A percentile compares a stretch with the other conserved stretches of the same genome.
Evolutionary conservation across 2,888 invertebrate genomes (phyloP).

Genomic region (Orthosia gracilis): DNA sequence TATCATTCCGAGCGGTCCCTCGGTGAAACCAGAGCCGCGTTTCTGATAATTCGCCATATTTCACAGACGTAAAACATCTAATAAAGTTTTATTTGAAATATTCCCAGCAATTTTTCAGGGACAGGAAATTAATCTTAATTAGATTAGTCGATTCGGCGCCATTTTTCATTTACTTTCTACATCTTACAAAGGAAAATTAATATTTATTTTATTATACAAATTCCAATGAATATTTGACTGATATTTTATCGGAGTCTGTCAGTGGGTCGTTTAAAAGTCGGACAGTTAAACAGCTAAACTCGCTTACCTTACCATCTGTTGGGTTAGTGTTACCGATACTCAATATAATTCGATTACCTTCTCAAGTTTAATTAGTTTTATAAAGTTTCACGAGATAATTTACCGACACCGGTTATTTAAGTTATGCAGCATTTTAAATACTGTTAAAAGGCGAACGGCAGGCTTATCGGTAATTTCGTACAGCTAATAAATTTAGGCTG

Average conservation of each 20-base stretch:
- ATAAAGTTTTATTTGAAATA: constrained; percentile 39
- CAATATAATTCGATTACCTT: constrained; percentile 6
- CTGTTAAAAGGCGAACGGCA: too few species aligned
- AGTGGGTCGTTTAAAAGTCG: constrained; percentile 19
- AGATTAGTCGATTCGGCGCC: constrained; percentile 34
- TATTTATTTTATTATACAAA: constrained; percentile 9
- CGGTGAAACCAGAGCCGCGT: constrained; percentile 7
- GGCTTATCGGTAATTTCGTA: too few species aligned
- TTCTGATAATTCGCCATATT: constrained; percentile 18
- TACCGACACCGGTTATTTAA: not conserved
- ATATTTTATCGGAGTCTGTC: constrained; percentile 7
- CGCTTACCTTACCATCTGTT: not conserved
- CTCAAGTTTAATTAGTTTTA: constrained; percentile 31
- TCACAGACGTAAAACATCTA: constrained; percentile 22
- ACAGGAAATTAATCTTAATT: constrained; percentile 56
- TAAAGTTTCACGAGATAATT: not conserved
- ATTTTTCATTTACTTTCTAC: constrained; percentile 24
- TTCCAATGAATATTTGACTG: constrained; percentile 2
- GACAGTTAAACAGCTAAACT: constrained; percentile 15
- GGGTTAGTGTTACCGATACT: constrained; percentile 12
- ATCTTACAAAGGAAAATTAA: constrained; percentile 26
- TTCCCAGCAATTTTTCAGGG: constrained; percentile 37
- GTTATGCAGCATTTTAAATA: not conserved
- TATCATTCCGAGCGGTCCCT: constrained; percentile 12
- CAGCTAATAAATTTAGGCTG: too few species aligned